Base-by-base conservation (phyloP, 2,797 vertebrate species). In the Semotilus atromaculatus region DNA sequence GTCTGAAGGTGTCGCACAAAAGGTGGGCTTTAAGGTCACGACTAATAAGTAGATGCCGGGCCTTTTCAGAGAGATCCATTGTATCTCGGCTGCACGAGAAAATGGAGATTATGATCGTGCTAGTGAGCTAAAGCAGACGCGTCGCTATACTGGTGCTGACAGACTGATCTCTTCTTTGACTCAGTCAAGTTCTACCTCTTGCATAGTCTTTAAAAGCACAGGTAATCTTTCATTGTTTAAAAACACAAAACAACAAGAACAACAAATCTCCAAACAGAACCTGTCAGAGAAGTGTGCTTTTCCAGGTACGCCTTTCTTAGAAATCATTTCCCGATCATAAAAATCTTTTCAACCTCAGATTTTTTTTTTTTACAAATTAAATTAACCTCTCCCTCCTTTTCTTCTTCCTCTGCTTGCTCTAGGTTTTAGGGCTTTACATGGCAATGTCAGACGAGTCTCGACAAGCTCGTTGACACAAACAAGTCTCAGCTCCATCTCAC, bases 401-500 rank as follows among this genome's bases (percentile, higher is more conserved):
- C 66, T 81, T 87, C 81, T 80, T 14, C 62, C 45, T 53, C 29
- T 75, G 45, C 70, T 81, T 80, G 64, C 86, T 92, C 91, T 79
- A 91, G 90, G 91, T 94, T 91, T 91, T 80, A 93, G 90, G 91
- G 91, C 92, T 94, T 90, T 81, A 92, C 94, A 94, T 94, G 93
- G 87, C 91, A 91, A 90, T 92, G 91, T 90, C 82, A 84, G 93
- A 95, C 98, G 89, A 96, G 98, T 97, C 93, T 84, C 85, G 94
- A 97, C 97, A 99, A 91, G 98, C 94, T 94, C 74, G 86, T 91
- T 95, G 95, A 96, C 96, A 97, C 93, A 98, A 98, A 99, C 98
- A 98, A 97, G 97, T 97, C 97, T 96, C 96, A 93, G 97, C 97
- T 94, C 95, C 95, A 95, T 96, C 96, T 95, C 94, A 93, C 93